phyloP scores from a whole-genome alignment of 1,140 invertebrate genomes.

The Chrysomallon squamiferum region DNA sequence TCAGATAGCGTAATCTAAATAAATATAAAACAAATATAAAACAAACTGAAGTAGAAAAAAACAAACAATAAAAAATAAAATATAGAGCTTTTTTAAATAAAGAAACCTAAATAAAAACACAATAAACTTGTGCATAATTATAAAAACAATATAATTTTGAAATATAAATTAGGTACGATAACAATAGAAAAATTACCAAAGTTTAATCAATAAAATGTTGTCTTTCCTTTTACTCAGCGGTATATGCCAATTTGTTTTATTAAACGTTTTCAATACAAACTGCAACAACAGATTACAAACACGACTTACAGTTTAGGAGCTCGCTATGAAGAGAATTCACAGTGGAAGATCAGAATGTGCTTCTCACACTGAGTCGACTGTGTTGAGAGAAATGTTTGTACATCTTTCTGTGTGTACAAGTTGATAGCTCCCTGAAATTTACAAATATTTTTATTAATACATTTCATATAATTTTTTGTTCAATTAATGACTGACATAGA shows the following conservation, averaged over 20 bases:
- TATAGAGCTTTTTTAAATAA: too few relatives aligned
- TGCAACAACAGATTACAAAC: constrained; percentile 80
- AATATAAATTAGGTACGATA: neutral
- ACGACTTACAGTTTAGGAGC: constrained; percentile 85
- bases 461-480: too few relatives aligned
- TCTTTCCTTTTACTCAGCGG: neutral
- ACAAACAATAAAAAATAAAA: too few relatives aligned
- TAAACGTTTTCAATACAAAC: too few relatives aligned
- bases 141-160: neutral
- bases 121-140: too few relatives aligned
- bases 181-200: neutral
- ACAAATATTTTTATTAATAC: too few relatives aligned
- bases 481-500: too few relatives aligned
- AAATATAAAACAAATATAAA: neutral
- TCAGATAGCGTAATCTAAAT: constrained; percentile 78
- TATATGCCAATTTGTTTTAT: neutral
- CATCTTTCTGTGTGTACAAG: constrained; percentile 79
- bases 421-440: constrained; percentile 75
- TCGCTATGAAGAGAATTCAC: constrained; percentile 96
- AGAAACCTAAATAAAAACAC: too few relatives aligned
- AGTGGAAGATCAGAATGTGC: constrained; percentile 93
- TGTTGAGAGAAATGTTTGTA: constrained; percentile 70
- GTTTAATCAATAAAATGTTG: neutral
- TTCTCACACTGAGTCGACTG: constrained; percentile 70
- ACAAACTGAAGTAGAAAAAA: too few relatives aligned